phyloP scores from a whole-genome alignment of 2,113 vertebrate species.

The Chloebia gouldiae region DNA sequence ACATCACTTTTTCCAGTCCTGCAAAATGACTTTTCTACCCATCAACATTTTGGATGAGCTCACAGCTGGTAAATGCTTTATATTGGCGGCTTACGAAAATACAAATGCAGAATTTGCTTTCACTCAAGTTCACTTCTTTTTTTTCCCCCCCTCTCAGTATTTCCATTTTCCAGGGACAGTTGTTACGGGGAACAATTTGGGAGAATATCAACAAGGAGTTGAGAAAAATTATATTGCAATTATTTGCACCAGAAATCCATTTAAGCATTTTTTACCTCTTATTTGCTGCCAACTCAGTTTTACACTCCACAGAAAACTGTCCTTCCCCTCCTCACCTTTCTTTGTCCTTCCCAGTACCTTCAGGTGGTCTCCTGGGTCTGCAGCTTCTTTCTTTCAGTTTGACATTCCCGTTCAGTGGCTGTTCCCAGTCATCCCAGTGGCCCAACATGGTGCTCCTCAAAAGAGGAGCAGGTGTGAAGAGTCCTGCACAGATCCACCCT shows the following conservation, averaged over 20 bases:
- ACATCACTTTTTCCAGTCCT: constrained; percentile 36
- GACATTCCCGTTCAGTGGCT: not conserved
- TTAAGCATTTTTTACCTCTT: not conserved
- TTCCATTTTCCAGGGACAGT: not conserved
- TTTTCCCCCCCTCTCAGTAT: not conserved
- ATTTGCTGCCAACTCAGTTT: not conserved
- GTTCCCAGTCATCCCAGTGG: not conserved
- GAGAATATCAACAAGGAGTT: not conserved
- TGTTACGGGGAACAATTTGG: not conserved
- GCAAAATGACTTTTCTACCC: not conserved
- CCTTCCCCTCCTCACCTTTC: not conserved
- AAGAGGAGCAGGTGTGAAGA: not conserved
- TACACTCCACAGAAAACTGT: not conserved
- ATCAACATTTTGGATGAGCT: not conserved
- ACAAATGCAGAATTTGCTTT: not conserved
- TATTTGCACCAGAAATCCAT: not conserved
- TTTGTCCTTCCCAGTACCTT: not conserved
- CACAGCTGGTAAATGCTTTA: not conserved
- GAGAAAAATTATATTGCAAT: not conserved
- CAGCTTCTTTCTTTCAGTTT: not conserved
- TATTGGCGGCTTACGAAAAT: not conserved
- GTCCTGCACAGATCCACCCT: not conserved
- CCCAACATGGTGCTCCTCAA: not conserved
- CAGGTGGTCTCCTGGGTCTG: not conserved
- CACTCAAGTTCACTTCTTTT: not conserved